These are phyloP conservation scores for Netelia fuscicornis DNA, from an alignment of 2,888 invertebrate genomes.

Conservation along the genomic window DNA sequence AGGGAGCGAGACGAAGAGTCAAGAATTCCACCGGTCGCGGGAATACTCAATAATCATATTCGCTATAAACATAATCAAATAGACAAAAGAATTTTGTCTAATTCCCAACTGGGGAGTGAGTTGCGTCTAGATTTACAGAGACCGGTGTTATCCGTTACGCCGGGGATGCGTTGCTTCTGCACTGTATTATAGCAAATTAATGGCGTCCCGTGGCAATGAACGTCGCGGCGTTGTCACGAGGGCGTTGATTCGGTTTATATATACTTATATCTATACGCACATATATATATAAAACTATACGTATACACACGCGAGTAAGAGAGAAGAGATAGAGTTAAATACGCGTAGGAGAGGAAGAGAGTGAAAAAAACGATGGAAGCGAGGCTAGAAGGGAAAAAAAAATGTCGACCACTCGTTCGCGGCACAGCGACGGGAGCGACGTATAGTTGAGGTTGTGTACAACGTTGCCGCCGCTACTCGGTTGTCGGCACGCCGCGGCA, in stretches of 20 bases:
- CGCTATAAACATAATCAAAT: background rate
- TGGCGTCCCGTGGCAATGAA: conserved; percentile 64
- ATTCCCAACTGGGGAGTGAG: background rate
- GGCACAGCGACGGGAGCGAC: background rate
- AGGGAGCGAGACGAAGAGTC: background rate
- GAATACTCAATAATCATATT: background rate
- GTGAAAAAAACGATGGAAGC: background rate
- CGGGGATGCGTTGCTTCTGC: conserved; percentile 35
- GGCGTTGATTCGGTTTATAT: conserved; percentile 56
- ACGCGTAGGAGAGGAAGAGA: background rate
- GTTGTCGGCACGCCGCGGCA: conserved; percentile 56
- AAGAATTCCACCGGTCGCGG: background rate
- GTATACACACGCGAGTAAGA: background rate
- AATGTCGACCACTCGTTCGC: conserved; percentile 57
- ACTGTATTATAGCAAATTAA: conserved; percentile 47
- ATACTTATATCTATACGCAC: background rate
- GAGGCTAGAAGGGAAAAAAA: conserved; percentile 54
- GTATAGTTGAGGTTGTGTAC: conserved; percentile 46
- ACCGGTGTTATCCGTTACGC: conserved; percentile 44
- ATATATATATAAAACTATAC: background rate
- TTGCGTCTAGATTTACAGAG: conserved; percentile 4
- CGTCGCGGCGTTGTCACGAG: conserved; percentile 64
- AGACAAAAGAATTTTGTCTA: background rate
- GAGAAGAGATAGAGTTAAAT: conserved; percentile 9
- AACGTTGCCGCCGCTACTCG: conserved; percentile 61